Base-by-base conservation (phyloP, 23 tunicate species). In the Diplosoma virens region DNA sequence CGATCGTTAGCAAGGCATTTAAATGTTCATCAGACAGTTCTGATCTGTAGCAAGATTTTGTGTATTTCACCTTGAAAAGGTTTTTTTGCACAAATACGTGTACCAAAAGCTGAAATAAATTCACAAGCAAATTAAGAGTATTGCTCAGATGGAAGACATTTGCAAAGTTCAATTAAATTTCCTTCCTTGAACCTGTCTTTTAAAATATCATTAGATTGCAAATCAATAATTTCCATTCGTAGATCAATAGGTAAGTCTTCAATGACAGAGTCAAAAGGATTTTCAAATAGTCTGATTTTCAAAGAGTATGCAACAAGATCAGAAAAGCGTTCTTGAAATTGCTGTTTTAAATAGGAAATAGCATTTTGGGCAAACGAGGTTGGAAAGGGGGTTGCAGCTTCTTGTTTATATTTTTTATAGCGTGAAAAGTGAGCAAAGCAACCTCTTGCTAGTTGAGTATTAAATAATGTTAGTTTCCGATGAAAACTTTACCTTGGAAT, bases 101-200 rank as follows among this genome's bases (percentile, higher is more conserved):
- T 56, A 56, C 63, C 63, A 56, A 56, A 11, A 56, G 4, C 63
- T 11, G 63, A 56, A 56, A 56, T 56, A 4, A 56, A 56, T 56
- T 20, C 24, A 56, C 21, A 20, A 20, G 63, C 24, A 56, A 56
- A 56, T 6, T 56, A 6, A 6, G 20, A 4, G 20, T 11, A 56
- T 56, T 56, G 63, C 6, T 16, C 63, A 11, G 6, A 4, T 56
- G 63, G 63, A 56, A 56, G 63, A 20, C 63, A 56, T 20, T 56
- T 56, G 63, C 20, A 20, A 20, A 56, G 20, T 56, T 20, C 21
- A 11, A 11, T 56, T 4, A 56, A 20, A n/a, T n/a, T n/a, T 56
- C 20, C 24, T 25, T 20, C 21, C 21, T 56, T 56, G 63, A 14
- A 56, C 20, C 20, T 56, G 24, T 56, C 63, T 25, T 56, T 56